phyloP scores from a whole-genome alignment of 2,888 invertebrate genomes.

The Drosophila anceps region DNA sequence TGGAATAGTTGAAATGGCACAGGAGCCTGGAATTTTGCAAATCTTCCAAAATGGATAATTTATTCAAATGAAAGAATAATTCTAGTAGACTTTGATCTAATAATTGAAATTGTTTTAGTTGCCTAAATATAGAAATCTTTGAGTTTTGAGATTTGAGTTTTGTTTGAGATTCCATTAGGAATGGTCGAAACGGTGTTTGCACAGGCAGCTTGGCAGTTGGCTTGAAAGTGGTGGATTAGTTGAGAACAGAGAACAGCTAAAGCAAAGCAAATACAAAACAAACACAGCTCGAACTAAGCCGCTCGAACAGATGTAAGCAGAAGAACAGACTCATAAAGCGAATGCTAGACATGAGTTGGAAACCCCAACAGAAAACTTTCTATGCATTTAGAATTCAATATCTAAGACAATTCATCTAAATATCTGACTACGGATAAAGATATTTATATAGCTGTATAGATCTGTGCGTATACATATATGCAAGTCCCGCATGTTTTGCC shows the following conservation, averaged over 20 bases:
- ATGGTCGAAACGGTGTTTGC: neutral
- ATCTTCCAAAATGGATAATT: neutral
- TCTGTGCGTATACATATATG: constrained; percentile 4
- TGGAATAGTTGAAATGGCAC: neutral
- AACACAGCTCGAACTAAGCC: neutral
- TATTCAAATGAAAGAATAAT: neutral
- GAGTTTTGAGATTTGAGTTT: neutral
- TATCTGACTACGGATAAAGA: constrained; percentile 11
- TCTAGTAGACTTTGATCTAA: neutral
- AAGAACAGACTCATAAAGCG: too few relatives aligned
- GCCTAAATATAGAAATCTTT: neutral
- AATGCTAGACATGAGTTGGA: neutral
- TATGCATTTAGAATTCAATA: neutral
- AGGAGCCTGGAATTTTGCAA: too few relatives aligned
- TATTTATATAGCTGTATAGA: neutral
- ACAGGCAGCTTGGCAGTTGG: neutral
- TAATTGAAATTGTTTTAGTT: neutral
- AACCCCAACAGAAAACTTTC: neutral
- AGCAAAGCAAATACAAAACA: neutral
- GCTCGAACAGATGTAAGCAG: too few relatives aligned
- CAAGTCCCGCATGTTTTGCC: constrained; percentile 39
- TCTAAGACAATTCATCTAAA: constrained; percentile 10
- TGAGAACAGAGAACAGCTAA: neutral
- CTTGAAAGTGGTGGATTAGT: neutral
- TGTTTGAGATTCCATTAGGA: neutral